Base-by-base conservation (phyloP, 2,888 invertebrate genomes). In the Strigamia maritima region DNA sequence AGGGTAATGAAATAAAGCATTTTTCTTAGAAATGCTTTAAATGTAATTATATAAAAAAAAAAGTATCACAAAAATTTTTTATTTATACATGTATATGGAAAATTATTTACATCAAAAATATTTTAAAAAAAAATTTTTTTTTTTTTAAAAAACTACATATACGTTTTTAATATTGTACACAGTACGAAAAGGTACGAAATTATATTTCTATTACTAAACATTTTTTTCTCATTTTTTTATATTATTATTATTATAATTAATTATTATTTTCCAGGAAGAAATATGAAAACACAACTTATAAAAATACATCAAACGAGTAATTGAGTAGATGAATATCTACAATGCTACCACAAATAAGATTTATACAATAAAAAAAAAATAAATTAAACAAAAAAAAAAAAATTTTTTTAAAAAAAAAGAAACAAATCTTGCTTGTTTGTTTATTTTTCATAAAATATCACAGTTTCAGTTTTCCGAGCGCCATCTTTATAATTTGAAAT, bases 41-140 rank as follows among this genome's bases (percentile, higher is more conserved):
- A 22, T 8, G 2, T 35, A 8, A n/a, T n/a, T n/a, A 14, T 44
- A 10, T 2, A 16, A 22, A 54, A 54, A 54, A n/a, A 44, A 44
- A 44, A 54, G 2, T 54, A 54, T 54, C 54, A 54, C 54, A 54
- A 54, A 49, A 49, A 49, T 70, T 26, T 28, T 26, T 70, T 26
- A 19, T 54, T 26, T 28, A 8, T n/a, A 12, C 28, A 12, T 16
- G 26, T 26, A 28, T 28, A 26, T 28, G 28, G 19, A 70, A 70
- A 70, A 28, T 70, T 70, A 70, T 70, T 8, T 70, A 70, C 70
- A 70, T 70, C 70, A 70, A 70, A 70, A 70, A 70, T 70, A 70
- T 70, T 26, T 10, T 26, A 28, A 70, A 26, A 70, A 24, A 28
- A 8, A 28, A 70, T 2, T 2, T 65, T 65, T 24, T 65, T 3